Base-by-base conservation (phyloP, 64 coral and sea anemone genomes). In the Porites lutea region DNA sequence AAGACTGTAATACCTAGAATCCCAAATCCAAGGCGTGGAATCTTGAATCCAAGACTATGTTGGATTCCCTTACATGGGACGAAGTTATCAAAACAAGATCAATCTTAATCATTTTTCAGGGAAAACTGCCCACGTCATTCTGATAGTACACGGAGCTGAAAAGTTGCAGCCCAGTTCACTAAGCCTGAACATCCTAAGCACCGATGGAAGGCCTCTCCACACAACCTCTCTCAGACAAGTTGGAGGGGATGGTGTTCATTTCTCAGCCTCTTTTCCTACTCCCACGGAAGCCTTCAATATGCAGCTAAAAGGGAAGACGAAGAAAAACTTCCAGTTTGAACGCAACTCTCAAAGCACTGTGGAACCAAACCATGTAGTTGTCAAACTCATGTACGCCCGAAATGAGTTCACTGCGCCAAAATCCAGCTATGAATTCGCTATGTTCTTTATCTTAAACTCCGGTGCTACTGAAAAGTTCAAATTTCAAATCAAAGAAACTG, bases 281-380 rank as follows among this genome's bases (percentile, higher is more conserved):
- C 90, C 88, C 8, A 75, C 69, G 0, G 57, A 14, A 16, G 79
- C 67, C 13, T 92, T 92, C n/a, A 74, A 65, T 51, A 37, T 92
- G 8, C 19, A 45, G 63, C 52, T 92, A 19, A 64, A 66, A 64
- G 90, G 90, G 0, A 22, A 82, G 73, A 92, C 90, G 9, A 73
- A 73, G 74, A 71, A 70, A 27, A 78, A 78, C 15, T 65, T 49
- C 70, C 3, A 52, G 12, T 92, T 92, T 63, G 69, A 74, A 37
- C 79, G 90, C 18, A 72, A 52, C 14, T 92, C 90, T 3, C 15
- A 44, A 11, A 74, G 53, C n/a, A 55, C 37, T 0, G 79, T 74
- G 23, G 27, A 60, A 3, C n/a, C 90, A 45, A 71, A 52, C 10
- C 49, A 71, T 9, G 90, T 80, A 0, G n/a, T 92, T 45, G 37